Conservation (phyloP, 2,888 invertebrate genomes). For the Eurytoma adleriae region DNA sequence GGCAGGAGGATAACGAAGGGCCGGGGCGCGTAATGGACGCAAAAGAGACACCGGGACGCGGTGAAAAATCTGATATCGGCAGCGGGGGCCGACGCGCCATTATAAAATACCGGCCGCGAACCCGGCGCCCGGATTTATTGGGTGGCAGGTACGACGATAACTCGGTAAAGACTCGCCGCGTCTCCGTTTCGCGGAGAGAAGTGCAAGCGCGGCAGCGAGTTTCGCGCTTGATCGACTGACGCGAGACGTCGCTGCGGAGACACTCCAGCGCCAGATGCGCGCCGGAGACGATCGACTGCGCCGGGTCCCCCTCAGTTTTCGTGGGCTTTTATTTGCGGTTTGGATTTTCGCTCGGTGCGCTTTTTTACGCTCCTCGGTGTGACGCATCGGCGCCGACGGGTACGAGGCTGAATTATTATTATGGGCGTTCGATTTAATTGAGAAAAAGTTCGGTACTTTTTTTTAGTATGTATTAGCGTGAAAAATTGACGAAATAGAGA, state of each 20-base stretch:
- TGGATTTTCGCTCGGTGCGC: background rate
- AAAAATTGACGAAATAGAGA: too few relatives aligned
- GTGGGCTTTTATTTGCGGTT: constrained; percentile 9
- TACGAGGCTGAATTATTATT: too few relatives aligned
- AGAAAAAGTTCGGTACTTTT: too few relatives aligned
- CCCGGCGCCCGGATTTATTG: constrained; percentile 64
- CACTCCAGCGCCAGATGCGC: constrained; percentile 61
- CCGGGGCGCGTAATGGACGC: constrained; percentile 2
- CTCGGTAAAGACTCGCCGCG: constrained; percentile 68
- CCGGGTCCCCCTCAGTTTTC: constrained; percentile 13
- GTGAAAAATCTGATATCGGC: constrained; percentile 42
- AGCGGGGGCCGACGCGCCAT: constrained; percentile 15
- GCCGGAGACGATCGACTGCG: constrained; percentile 32
- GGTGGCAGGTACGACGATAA: constrained; percentile 70
- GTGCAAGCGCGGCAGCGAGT: constrained; percentile 47
- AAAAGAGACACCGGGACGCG: background rate
- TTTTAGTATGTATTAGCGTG: too few relatives aligned
- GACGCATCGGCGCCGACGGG: background rate
- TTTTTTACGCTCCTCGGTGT: background rate
- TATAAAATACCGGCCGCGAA: constrained; percentile 20
- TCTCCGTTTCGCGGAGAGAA: constrained; percentile 44
- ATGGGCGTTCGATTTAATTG: too few relatives aligned
- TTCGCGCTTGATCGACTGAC: constrained; percentile 61
- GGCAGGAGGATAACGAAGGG: background rate
- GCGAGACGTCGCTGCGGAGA: constrained; percentile 66